Evolutionary conservation across 1,140 invertebrate species (phyloP), one percentile per base, ranked within the genome.

Genomic region (Neelides sp.): DNA sequence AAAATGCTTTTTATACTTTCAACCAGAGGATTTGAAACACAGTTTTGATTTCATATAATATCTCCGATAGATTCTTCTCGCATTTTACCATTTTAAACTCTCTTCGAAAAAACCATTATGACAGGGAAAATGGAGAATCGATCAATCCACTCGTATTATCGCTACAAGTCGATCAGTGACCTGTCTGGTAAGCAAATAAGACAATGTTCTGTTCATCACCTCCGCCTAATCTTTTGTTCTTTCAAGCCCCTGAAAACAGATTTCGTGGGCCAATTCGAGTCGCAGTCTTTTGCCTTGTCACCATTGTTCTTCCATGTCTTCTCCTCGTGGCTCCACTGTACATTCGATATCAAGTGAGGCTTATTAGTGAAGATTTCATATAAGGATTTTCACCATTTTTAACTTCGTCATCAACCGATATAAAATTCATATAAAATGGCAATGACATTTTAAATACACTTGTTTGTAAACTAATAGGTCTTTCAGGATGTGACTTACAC

Each of bases 261-360:
- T 83, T 85, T 79, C 77, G 77, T 70, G 82, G 83, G 49, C 76
- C 76, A 41, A 77, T 75, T 61, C 70, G 81, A 64, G 79, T 87
- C 24, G 63, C 82, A 42, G 71, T 76, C 46, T 86, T 86, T 61
- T 86, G 82, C 61, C 64, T 78, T 3, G 65, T 85, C 54, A 83
- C 79, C 52, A 75, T 77, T 37, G 67, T 85, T 50, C 61, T 85
- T 54, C 84, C 84, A 37, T 75, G 77, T 48, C 68, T 77, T 45
- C 66, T 86, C 22, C 76, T 87, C 48, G 72, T 83, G 22, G 72
- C 77, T 57, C 82, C 83, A 34, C 65, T 87, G 27, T 84, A 85
- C 66, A 68, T 87, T 54, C 71, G 81, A 27, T 79, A 83, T 63
- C 76, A 74, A 54, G 15, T 46, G 3, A 42, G 5, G 20, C 7